Evolutionary conservation across 2,888 invertebrate species (phyloP).

Genomic region (Zhengitettix transpicula): DNA sequence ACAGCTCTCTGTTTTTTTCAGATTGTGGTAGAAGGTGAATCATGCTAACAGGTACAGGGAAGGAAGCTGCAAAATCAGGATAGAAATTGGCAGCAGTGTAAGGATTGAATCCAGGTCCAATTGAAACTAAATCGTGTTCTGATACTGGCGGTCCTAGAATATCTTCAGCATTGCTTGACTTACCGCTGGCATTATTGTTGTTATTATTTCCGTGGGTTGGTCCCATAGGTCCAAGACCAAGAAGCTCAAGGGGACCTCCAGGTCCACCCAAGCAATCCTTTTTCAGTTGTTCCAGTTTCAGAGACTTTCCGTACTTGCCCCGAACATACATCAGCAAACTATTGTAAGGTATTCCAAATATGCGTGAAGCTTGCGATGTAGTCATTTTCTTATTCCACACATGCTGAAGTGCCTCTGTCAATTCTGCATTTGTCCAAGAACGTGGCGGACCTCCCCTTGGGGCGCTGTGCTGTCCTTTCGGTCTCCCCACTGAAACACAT

Average conservation of each 20-base stretch:
- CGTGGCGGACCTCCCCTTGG: conserved; percentile 79
- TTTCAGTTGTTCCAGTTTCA: conserved; percentile 71
- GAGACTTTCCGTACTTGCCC: conserved; percentile 83
- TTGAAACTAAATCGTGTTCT: conserved; percentile 17
- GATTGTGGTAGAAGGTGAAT: conserved; percentile 64
- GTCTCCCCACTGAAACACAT: conserved; percentile 61
- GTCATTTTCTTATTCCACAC: conserved; percentile 96
- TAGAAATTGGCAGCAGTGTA: conserved; percentile 48
- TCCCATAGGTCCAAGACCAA: conserved; percentile 34
- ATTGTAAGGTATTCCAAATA: conserved; percentile 88
- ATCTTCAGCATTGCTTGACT: conserved; percentile 9
- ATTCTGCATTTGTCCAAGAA: conserved; percentile 83
- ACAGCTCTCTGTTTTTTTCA: conserved; percentile 47
- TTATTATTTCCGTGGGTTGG: conserved; percentile 23
- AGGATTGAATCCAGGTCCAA: conserved; percentile 49
- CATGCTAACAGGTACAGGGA: conserved; percentile 73
- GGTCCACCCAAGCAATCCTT: conserved; percentile 78
- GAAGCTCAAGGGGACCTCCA: conserved; percentile 43
- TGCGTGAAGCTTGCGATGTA: conserved; percentile 76
- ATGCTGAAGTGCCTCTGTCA: conserved; percentile 78
- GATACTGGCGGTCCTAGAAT: conserved; percentile 5
- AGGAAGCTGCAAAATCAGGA: conserved; percentile 62
- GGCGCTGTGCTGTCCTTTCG: conserved; percentile 82
- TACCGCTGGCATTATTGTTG: conserved; percentile 33
- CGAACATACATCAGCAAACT: conserved; percentile 81